phyloP scores from a whole-genome alignment of 2,888 invertebrate species.

The Drosophila rubida region DNA sequence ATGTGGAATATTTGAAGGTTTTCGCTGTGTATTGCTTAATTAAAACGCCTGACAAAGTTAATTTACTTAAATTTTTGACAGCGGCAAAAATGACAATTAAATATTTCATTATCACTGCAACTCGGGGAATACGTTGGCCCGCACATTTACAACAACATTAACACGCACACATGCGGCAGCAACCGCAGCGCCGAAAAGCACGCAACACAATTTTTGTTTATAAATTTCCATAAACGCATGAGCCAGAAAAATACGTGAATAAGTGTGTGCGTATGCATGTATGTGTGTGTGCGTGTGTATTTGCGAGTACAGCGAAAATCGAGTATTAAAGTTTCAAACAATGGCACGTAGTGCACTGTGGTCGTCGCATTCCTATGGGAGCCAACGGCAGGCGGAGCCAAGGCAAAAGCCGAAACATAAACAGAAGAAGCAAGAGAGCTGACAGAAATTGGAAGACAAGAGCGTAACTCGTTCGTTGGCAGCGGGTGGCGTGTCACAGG shows the following conservation, averaged over 20 bases:
- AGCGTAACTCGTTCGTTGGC: constrained; percentile 22
- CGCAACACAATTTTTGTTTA: constrained; percentile 41
- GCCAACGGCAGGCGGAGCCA: constrained; percentile 9
- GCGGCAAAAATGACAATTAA: constrained; percentile 71
- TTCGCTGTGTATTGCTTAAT: constrained; percentile 54
- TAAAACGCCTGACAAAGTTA: constrained; percentile 71
- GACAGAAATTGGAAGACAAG: constrained; percentile 54
- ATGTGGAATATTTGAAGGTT: constrained; percentile 31
- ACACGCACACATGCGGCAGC: constrained; percentile 7
- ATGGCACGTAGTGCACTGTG: constrained; percentile 46
- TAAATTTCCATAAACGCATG: constrained; percentile 54
- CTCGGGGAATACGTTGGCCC: constrained; percentile 29
- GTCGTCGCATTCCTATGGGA: constrained; percentile 13
- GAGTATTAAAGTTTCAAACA: constrained; percentile 57
- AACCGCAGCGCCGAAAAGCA: constrained; percentile 37
- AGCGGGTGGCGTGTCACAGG: constrained; percentile 24
- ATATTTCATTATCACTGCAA: constrained; percentile 71
- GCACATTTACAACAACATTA: constrained; percentile 13
- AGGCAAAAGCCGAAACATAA: constrained; percentile 49
- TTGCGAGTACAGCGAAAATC: constrained; percentile 4
- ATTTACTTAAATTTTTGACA: constrained; percentile 68
- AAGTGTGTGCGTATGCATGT: not conserved
- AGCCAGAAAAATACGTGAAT: constrained; percentile 21
- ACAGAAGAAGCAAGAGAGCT: constrained; percentile 37
- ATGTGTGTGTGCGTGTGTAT: not conserved